A percentile compares a stretch with the other conserved stretches of the same genome.
These are phyloP conservation scores for Heliconius sara DNA, from an alignment of 2,888 invertebrate species.

Conservation along the genomic window DNA sequence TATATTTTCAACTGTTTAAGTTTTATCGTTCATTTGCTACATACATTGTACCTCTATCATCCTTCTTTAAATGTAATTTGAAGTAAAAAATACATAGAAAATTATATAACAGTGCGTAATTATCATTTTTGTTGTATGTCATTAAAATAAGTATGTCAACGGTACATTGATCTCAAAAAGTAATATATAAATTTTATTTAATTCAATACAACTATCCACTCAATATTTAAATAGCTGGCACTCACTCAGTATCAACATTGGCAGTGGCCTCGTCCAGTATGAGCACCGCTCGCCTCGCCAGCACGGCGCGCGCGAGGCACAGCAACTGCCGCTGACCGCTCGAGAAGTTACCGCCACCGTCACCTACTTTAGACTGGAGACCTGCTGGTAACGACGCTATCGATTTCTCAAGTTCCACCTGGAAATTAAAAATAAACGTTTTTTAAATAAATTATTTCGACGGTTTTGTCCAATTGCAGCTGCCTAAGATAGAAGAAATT, in stretches of 20 bases:
- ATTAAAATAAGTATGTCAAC: no score
- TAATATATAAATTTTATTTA: no score
- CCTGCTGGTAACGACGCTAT: constrained; percentile 83
- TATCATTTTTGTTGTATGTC: no score
- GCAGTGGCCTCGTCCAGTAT: constrained; percentile 94
- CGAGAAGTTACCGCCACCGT: constrained; percentile 87
- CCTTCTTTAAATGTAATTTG: no score
- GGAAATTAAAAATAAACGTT: neutral
- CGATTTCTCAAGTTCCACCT: constrained; percentile 87
- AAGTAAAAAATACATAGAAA: no score
- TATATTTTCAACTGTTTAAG: no score
- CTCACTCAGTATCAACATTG: constrained; percentile 93
- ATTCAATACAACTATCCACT: neutral
- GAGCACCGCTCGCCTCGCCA: constrained; percentile 87
- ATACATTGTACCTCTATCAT: no score
- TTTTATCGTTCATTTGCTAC: no score
- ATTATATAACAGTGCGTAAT: no score
- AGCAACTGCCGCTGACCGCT: constrained; percentile 89
- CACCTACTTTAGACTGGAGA: constrained; percentile 83
- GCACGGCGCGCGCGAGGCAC: constrained; percentile 88
- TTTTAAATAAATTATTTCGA: neutral
- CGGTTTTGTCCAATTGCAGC: neutral
- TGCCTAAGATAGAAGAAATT: neutral
- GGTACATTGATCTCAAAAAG: no score
- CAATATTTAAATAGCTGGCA: constrained; percentile 5